Evolutionary conservation across 2,113 vertebrate genomes (phyloP), one percentile per base, ranked within the genome.

Genomic region (Nasalis larvatus): DNA sequence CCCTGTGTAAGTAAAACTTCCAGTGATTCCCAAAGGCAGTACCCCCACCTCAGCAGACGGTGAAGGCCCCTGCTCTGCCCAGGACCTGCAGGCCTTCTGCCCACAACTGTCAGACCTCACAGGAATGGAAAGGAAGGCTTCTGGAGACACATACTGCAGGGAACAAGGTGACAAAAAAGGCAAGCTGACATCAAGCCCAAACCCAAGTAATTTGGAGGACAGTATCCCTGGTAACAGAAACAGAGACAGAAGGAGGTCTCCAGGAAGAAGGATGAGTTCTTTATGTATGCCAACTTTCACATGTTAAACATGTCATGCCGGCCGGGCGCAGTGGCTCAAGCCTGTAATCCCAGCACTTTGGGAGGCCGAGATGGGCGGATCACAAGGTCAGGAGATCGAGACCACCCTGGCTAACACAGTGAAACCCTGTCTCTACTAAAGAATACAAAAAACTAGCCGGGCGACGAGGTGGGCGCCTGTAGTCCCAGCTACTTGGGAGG

Each of bases 401-500:
- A 49, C 12, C 13, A 49, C 14, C 47, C 47, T 49, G 47, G 47
- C 12, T 4, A 49, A 49, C 13, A 4, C 13, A 0, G 13, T 49
- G 47, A 49, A 49, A 49, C 47, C 47, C 47, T 0, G 13, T 49
- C 47, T 49, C 47, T 49, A 14, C 13, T 3, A 49, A 49, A 49
- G 13, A 49, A 49, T 49, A 49, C 47, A 49, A 49, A 49, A 49
- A 49, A 49, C 3, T 49, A 49, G 47, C 47, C 47, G 0, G 12
- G 47, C 3, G 13, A 14, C 13, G 47, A 14, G 47, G 47, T 0
- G 0, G 47, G 13, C 47, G 0, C 47, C 47, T 49, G 47, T 49
- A 49, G 47, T 49, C 47, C 47, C 47, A 49, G 47, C 47, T 49
- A 49, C 13, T 49, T 13, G 0, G 0, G 47, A 49, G 47, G 47